These are phyloP conservation scores for Danio kyathit DNA, from an alignment of 2,797 vertebrate species.

Conservation along the genomic window DNA sequence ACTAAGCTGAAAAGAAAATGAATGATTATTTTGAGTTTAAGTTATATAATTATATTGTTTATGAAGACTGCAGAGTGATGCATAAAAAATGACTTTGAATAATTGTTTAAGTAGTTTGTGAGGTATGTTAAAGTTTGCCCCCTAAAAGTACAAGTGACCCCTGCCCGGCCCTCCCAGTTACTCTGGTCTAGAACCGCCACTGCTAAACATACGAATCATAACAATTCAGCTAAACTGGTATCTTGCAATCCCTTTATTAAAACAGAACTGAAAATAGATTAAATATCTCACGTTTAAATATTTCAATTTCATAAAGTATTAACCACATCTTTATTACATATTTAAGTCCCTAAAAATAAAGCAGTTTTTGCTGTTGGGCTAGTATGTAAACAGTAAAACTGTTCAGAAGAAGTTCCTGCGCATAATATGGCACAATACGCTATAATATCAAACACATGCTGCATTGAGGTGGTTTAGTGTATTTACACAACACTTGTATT, in stretches of 20 bases:
- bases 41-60: no score
- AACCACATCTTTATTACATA: background rate
- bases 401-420: conserved; percentile 1
- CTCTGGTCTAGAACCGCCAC: no score
- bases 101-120: no score
- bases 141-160: no score
- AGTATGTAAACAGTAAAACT: conserved; percentile 21
- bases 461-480: conserved; percentile 40
- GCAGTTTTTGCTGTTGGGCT: background rate
- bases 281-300: background rate
- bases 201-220: no score
- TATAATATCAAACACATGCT: conserved; percentile 40
- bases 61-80: no score
- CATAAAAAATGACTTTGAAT: no score
- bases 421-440: conserved; percentile 16
- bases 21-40: no score
- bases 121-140: no score
- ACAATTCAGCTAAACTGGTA: background rate
- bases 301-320: background rate
- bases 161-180: no score
- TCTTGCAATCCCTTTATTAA: background rate
- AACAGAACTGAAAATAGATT: background rate
- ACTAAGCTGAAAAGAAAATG: no score
- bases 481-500: conserved; percentile 45
- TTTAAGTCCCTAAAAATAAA: background rate